Evolutionary conservation across 1,140 invertebrate species (phyloP), one percentile per base, ranked within the genome.

Genomic region (Archivesica marissinica): DNA sequence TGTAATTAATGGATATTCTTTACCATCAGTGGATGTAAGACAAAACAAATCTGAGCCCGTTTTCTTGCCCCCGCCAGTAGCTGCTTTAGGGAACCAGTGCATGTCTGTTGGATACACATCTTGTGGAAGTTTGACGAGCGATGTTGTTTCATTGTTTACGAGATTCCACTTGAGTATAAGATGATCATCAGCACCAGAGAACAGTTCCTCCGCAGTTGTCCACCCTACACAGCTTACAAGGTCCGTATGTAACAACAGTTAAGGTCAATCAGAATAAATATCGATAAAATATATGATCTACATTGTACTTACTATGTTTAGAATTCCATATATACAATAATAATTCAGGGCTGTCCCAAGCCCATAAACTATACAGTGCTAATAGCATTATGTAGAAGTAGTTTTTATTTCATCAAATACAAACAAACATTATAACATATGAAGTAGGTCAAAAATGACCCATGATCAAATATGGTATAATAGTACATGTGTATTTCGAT

Each of bases 101-200:
- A 99, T 96, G 86, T 97, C 96, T 0, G 97, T 98, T 15, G 98
- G 97, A 94, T 96, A 97, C 88, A 98, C 96, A 87, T 98, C 97
- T 85, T 96, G 95, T 0, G 97, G 95, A 83, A 99, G 95, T 89
- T 97, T 96, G 23, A 96, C 95, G 2, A 99, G 93, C 86, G 96
- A 95, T 30, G 95, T 95, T 0, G 97, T 96, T 93, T 98, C 97
- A 84, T 92, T 92, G 86, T 96, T 96, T 82, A 96, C 96, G 0
- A 96, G 95, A 93, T 97, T 98, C 98, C 98, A 99, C 91, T 96
- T 96, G 25, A 98, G 94, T 30, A 99, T 94, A 88, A 96, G 95
- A 92, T 98, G 98, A 93, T 99, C 98, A 94, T 99, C 98, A 30
- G 97, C 97, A 89, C 96, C 96, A 44, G 98, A 98, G 94, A 97